These are phyloP conservation scores for Ennomos quercinarius DNA, from an alignment of 2,888 invertebrate species.

Conservation along the genomic window DNA sequence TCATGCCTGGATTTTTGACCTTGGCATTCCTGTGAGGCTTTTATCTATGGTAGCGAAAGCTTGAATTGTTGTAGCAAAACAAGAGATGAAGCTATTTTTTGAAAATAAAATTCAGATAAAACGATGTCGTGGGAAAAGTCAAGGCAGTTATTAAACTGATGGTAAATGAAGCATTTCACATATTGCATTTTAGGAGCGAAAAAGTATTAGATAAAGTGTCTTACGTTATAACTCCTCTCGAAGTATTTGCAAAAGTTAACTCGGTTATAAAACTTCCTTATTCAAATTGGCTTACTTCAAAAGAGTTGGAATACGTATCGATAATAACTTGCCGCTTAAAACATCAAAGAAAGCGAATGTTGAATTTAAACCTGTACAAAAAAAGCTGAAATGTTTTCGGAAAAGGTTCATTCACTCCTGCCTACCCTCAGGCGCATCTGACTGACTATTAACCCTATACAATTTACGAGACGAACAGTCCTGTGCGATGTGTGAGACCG, in stretches of 20 bases:
- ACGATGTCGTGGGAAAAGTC: too few species aligned
- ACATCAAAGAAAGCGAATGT: constrained; percentile 58
- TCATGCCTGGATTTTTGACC: constrained; percentile 1
- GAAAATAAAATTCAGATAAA: constrained; percentile 7
- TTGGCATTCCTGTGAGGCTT: too few species aligned
- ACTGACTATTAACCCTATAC: constrained; percentile 64
- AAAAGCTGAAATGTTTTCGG: constrained; percentile 47
- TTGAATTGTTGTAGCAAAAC: too few species aligned
- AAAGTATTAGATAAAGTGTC: too few species aligned
- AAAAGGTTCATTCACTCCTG: constrained; percentile 64
- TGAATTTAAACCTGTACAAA: constrained; percentile 44
- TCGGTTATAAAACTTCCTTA: constrained; percentile 37
- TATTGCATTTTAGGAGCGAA: too few species aligned
- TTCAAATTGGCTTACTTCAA: constrained; percentile 37
- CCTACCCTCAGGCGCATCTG: constrained; percentile 58
- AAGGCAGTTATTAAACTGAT: too few species aligned
- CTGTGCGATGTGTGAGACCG: constrained; percentile 72
- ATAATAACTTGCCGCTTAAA: constrained; percentile 43
- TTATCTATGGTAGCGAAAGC: too few species aligned
- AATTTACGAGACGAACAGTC: constrained; percentile 68
- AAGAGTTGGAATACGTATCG: constrained; percentile 35
- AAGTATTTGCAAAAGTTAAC: constrained; percentile 24
- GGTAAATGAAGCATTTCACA: too few species aligned
- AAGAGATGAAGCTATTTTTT: too few species aligned
- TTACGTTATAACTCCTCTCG: too few species aligned